Base-by-base conservation (phyloP, 1,140 invertebrate genomes). In the Monomorium pharaonis region DNA sequence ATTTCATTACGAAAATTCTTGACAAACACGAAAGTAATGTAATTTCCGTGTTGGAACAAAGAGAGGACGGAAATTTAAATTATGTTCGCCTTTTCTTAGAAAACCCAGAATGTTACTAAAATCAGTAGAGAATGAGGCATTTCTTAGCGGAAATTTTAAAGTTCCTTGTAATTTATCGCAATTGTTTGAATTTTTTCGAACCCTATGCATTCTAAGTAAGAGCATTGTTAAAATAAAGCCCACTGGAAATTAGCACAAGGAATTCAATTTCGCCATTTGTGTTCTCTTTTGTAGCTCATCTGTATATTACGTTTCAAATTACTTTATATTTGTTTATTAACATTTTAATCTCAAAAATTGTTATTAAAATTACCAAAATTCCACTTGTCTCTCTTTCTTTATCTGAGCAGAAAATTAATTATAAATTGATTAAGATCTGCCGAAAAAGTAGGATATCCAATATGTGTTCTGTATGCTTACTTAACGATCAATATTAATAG, bases 401-500 rank as follows among this genome's bases (percentile, higher is more conserved):
- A n/a, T n/a, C n/a, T 21, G 6, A 44, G 30, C 9, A 37, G 7
- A 24, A 24, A 56, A 56, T 75, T 6, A 27, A 42, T 4, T 56
- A 24, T 18, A 42, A 75, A 27, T 27, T 75, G 7, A 27, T 56
- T 33, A 42, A 60, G 18, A 27, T 76, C 1, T 56, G 16, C 14
- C 44, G 12, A 30, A 62, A 44, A 76, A 77, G 5, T 62, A 14
- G 3, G 0, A 47, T 44, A 3, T 24, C 0, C 12, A 9, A 5
- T 16, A 30, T 54, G 3, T 49, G 54, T 33, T 74, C 12, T 44
- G 1, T 12, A 14, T 9, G 9, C 16, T 47, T 62, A 60, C 12
- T 54, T 72, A 72, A 67, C 63, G 44, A 10, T 44, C 3, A 42
- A 47, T 62, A 76, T 42, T 75, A 75, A 37, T 42, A 58, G 30